Conservation (phyloP, 1,140 invertebrate genomes). For the Drosophila busckii region DNA sequence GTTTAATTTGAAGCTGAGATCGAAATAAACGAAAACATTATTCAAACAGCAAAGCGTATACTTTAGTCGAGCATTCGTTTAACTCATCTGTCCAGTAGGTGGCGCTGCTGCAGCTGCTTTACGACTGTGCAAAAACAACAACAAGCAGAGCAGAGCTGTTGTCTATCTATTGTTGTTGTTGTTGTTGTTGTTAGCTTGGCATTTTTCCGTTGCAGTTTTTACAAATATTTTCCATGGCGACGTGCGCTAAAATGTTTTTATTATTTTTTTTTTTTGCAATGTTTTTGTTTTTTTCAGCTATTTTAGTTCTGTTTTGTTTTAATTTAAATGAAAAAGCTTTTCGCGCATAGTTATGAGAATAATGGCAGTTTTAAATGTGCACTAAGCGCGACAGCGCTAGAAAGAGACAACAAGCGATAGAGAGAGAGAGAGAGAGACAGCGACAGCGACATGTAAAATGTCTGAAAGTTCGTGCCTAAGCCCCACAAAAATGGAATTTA, state of each 20-base stretch:
- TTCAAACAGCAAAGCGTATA: too few relatives aligned
- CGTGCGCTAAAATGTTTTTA: constrained; percentile 32
- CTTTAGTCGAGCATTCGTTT: not conserved
- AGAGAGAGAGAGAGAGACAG: not conserved
- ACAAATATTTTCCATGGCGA: constrained; percentile 49
- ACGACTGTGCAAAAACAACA: constrained; percentile 47
- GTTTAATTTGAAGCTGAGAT: too few relatives aligned
- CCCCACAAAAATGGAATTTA: constrained; percentile 37
- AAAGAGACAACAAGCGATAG: not conserved
- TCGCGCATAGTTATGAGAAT: constrained; percentile 72
- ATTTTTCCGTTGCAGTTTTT: constrained; percentile 64
- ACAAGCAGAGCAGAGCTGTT: constrained; percentile 25
- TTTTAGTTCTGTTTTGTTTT: constrained; percentile 38
- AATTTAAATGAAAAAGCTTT: constrained; percentile 76
- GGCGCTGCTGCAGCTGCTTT: constrained; percentile 69
- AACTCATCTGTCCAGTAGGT: constrained; percentile 49
- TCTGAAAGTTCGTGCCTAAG: constrained; percentile 19
- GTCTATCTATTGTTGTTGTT: constrained; percentile 40
- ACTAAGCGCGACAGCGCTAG: not conserved
- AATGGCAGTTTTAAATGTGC: constrained; percentile 47
- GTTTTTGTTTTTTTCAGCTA: constrained; percentile 13
- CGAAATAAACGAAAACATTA: too few relatives aligned
- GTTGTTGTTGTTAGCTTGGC: constrained; percentile 40
- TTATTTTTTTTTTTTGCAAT: constrained; percentile 15
- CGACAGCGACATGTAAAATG: too few relatives aligned